phyloP scores from a whole-genome alignment of 2,797 vertebrate species.

The Poecilia gillii region DNA sequence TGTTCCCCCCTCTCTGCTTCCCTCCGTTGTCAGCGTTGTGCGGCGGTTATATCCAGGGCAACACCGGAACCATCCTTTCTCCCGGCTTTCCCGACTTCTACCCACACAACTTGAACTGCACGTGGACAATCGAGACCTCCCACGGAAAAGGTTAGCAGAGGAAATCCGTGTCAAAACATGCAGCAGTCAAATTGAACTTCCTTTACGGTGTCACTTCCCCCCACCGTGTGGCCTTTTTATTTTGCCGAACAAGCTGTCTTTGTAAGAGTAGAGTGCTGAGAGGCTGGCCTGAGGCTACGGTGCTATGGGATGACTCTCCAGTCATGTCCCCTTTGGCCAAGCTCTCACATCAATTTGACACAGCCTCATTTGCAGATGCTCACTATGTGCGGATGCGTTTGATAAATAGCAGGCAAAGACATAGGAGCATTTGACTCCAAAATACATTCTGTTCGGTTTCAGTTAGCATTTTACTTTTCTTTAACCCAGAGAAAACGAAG shows the following conservation, averaged over 20 bases:
- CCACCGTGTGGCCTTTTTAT: constrained; percentile 56
- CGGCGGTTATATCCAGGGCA: constrained; percentile 94
- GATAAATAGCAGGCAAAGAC: constrained; percentile 24
- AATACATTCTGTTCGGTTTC: not conserved
- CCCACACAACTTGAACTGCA: constrained; percentile 98
- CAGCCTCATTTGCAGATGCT: constrained; percentile 45
- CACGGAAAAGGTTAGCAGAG: constrained; percentile 93
- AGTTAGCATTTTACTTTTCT: not conserved
- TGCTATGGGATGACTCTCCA: constrained; percentile 39
- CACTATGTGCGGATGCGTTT: constrained; percentile 33
- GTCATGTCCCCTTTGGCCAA: constrained; percentile 53
- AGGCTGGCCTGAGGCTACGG: constrained; percentile 52
- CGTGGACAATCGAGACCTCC: constrained; percentile 96
- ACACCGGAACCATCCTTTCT: constrained; percentile 93
- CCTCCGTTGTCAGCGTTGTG: constrained; percentile 87
- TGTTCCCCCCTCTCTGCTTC: constrained; percentile 11
- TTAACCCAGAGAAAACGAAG: not conserved
- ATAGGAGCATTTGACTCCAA: not conserved
- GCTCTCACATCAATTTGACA: constrained; percentile 42
- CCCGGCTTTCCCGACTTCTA: constrained; percentile 99
- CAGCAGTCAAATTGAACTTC: constrained; percentile 65
- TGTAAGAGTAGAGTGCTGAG: constrained; percentile 50
- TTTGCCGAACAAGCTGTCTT: constrained; percentile 57
- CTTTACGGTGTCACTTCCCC: constrained; percentile 54
- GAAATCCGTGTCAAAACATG: constrained; percentile 57